These are phyloP conservation scores for Lutjanus campechanus DNA, from an alignment of 2,797 vertebrate species.

Conservation along the genomic window DNA sequence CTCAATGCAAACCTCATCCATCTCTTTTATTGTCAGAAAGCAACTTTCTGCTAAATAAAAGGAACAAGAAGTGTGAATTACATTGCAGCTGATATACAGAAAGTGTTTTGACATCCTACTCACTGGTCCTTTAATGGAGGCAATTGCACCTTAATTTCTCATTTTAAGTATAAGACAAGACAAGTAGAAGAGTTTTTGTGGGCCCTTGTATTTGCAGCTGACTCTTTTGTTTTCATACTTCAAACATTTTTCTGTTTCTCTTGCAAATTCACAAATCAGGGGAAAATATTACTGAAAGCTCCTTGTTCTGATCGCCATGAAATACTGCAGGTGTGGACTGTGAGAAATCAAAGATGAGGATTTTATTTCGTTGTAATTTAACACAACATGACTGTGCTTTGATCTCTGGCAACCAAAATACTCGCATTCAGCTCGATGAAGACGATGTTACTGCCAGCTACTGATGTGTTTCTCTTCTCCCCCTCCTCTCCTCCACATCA, in stretches of 20 bases:
- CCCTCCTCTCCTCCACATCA: background rate
- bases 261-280: background rate
- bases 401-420: slow-evolving; percentile 34
- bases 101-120: background rate
- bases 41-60: slow-evolving; percentile 2
- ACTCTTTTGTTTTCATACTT: background rate
- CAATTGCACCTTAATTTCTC: slow-evolving; percentile 2
- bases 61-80: background rate
- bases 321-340: background rate
- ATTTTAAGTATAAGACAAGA: background rate
- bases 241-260: background rate
- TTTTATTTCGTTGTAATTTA: background rate
- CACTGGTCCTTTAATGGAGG: background rate
- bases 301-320: background rate
- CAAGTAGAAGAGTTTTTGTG: background rate
- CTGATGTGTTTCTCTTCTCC: background rate
- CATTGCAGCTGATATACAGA: slow-evolving; percentile 3
- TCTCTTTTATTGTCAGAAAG: slow-evolving; percentile 19
- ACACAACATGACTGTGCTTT: slow-evolving; percentile 6
- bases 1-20: background rate
- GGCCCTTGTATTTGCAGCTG: background rate
- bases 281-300: background rate
- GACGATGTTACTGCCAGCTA: background rate
- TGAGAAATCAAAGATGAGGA: slow-evolving; percentile 13
- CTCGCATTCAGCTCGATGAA: slow-evolving; percentile 16